Evolutionary conservation across 2,797 vertebrate genomes (phyloP).

Genomic region (Xiphophorus birchmanni): DNA sequence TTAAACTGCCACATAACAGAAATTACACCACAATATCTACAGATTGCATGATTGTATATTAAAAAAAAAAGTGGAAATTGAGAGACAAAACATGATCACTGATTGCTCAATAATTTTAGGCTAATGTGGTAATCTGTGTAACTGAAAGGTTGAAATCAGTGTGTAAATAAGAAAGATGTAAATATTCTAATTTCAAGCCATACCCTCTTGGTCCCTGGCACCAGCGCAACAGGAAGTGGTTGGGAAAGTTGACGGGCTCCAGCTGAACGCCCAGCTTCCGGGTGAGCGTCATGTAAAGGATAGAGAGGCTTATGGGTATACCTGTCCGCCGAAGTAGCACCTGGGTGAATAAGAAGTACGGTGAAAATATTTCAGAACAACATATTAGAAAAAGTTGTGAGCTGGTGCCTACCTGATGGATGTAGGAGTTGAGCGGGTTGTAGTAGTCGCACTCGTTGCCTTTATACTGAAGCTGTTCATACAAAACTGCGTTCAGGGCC

Average conservation of each 20-base stretch:
- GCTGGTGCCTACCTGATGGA: slow-evolving; percentile 89
- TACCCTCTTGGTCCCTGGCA: slow-evolving; percentile 90
- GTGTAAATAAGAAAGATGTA: background rate
- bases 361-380: background rate
- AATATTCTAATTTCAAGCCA: slow-evolving; percentile 3
- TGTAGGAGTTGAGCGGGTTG: slow-evolving; percentile 96
- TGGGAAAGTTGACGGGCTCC: slow-evolving; percentile 97
- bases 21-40: background rate
- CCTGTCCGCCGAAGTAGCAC: slow-evolving; percentile 92
- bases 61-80: background rate
- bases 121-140: background rate
- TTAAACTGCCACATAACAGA: background rate
- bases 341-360: slow-evolving; percentile 63
- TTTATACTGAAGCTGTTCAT: slow-evolving; percentile 94
- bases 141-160: background rate
- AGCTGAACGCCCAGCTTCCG: slow-evolving; percentile 88
- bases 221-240: slow-evolving; percentile 96
- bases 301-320: slow-evolving; percentile 97
- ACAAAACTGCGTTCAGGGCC: slow-evolving; percentile 91
- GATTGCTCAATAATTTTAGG: background rate
- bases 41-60: background rate
- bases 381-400: background rate
- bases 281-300: slow-evolving; percentile 94
- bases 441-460: slow-evolving; percentile 97
- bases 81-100: background rate